Evolutionary conservation across 2,888 invertebrate species (phyloP), one percentile per base, ranked within the genome.

Genomic region (Dendrolimus pini): DNA sequence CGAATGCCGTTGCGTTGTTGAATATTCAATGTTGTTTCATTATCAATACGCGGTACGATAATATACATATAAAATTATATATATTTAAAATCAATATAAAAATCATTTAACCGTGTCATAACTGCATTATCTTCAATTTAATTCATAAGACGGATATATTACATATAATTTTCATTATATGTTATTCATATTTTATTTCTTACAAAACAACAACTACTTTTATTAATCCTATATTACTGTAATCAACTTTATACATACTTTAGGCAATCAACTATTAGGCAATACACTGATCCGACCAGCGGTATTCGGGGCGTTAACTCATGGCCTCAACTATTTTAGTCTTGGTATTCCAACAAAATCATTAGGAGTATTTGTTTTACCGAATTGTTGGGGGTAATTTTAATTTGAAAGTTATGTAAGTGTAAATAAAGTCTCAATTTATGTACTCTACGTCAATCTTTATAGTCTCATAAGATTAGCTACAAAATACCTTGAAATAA

Each of bases 131-230:
- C 72, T 75, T 78, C 72, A 79, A 75, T 80, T 79, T 81, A 83
- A 72, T 85, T 89, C 89, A 89, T 88, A 89, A 89, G 89, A 89
- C 88, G 89, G 90, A 89, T 88, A 87, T 84, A 82, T 82, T 74
- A 81, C 88, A 89, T 84, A 88, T 83, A 89, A 88, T 71, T 80
- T 73, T 81, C 82, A 84, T 88, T 85, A 87, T 83, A 89, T 87
- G 85, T 81, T 79, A 80, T 74, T 82, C 82, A 83, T 82, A 85
- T 78, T 80, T 85, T 82, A 83, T 78, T 83, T 82, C 87, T 88
- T 89, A 90, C 78, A 89, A 89, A 89, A 89, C 89, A 88, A 87
- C 89, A 83, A 85, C 89, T 90, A 89, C 89, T 72, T 74, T 83
- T 80, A 83, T 85, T 84, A 83, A 78, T 71, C 77, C 83, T 87